A percentile compares a stretch with the other conserved stretches of the same genome.
Conservation (phyloP, 2,888 invertebrate species). For the Tiliacea aurago region DNA sequence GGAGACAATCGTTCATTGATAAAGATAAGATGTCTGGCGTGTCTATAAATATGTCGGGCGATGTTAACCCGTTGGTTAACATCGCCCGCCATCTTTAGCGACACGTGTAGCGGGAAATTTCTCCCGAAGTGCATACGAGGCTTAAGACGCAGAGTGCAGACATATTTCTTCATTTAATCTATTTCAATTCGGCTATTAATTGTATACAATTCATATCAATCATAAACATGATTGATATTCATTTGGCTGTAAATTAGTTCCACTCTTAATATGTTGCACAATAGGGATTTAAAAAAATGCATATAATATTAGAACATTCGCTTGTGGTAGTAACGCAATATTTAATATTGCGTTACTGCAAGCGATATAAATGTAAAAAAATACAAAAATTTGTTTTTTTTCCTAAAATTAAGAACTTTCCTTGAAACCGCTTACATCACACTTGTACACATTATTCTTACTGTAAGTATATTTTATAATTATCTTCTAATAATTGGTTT, state of each 20-base stretch:
- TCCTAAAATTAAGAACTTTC: not conserved
- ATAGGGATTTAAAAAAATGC: slow-evolving; percentile 12
- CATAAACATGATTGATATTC: not conserved
- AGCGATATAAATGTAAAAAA: not conserved
- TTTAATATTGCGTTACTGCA: not conserved
- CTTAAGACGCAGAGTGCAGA: not conserved
- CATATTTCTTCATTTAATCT: not conserved
- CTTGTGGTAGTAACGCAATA: not conserved
- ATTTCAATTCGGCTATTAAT: not conserved
- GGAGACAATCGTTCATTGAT: not conserved
- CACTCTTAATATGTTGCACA: not conserved
- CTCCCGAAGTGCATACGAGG: not conserved
- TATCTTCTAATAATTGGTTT: too few relatives aligned
- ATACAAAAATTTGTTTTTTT: not conserved
- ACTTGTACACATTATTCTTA: too few relatives aligned
- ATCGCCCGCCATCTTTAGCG: not conserved
- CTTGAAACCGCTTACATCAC: not conserved
- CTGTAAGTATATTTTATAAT: too few relatives aligned
- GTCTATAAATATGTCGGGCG: too few relatives aligned
- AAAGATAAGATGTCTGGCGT: not conserved
- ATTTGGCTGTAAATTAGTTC: not conserved
- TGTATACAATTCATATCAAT: not conserved
- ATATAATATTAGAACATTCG: slow-evolving; percentile 1
- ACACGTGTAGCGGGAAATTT: not conserved
- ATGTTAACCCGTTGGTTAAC: too few relatives aligned